Evolutionary conservation across 2,797 vertebrate genomes (phyloP).

Genomic region (Mastacembelus armatus): DNA sequence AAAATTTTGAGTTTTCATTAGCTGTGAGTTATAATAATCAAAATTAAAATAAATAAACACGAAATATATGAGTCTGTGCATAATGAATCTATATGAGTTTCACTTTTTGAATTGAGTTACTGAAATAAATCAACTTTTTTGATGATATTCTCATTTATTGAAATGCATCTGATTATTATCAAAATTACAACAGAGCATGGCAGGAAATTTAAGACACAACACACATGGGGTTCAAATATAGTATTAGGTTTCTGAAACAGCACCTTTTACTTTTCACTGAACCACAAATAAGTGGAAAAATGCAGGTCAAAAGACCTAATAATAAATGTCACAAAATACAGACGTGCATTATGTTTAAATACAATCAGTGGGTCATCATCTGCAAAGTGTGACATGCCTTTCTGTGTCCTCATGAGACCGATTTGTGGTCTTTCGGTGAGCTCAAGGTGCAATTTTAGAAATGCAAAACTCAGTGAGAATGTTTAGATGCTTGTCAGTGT

Average conservation of each 20-base stretch:
- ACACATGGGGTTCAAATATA: slow-evolving; percentile 1
- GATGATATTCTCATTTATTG: too few species aligned
- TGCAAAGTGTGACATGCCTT: neutral
- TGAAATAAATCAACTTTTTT: too few species aligned
- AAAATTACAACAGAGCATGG: slow-evolving; percentile 27
- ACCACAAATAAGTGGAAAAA: neutral
- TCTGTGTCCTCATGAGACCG: neutral
- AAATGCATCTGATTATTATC: too few species aligned
- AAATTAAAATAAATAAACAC: too few species aligned
- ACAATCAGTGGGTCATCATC: neutral
- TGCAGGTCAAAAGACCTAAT: neutral
- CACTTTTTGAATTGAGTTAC: too few species aligned
- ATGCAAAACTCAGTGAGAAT: neutral
- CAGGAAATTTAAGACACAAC: slow-evolving; percentile 15
- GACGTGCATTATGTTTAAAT: neutral
- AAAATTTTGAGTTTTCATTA: too few species aligned
- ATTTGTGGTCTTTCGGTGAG: neutral
- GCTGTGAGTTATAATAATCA: too few species aligned
- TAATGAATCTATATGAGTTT: too few species aligned
- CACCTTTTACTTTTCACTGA: slow-evolving; percentile 1
- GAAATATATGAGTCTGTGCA: too few species aligned
- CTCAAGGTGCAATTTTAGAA: slow-evolving; percentile 25
- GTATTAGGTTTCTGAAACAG: neutral
- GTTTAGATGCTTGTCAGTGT: slow-evolving; percentile 1
- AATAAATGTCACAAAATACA: neutral